Percentiles rank a stretch among this genome's conserved stretches.
Evolutionary conservation across 2,888 invertebrate genomes (phyloP).

Genomic region (Phrixothrix hirtus): DNA sequence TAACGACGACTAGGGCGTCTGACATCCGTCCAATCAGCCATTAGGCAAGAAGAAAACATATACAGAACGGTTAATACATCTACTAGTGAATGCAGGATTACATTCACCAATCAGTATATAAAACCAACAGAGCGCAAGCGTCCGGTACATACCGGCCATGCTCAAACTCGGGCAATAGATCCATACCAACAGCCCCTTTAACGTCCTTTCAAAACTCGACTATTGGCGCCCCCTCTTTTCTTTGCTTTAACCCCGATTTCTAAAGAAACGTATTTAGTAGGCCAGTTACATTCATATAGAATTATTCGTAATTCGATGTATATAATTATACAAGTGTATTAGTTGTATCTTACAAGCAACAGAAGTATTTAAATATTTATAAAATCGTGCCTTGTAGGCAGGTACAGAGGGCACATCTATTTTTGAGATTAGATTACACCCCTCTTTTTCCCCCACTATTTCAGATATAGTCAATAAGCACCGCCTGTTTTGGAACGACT

Average conservation of each 20-base stretch:
- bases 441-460: constrained; percentile 19
- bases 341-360: too few relatives aligned
- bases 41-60: constrained; percentile 35
- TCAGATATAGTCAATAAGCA: constrained; percentile 30
- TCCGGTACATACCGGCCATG: constrained; percentile 27
- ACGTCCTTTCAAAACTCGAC: constrained; percentile 16
- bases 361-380: too few relatives aligned
- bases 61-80: constrained; percentile 31
- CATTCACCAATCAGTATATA: constrained; percentile 32
- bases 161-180: constrained; percentile 31
- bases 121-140: constrained; percentile 26
- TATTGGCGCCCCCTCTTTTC: constrained; percentile 23
- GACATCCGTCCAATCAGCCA: constrained; percentile 40
- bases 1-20: constrained; percentile 38
- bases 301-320: too few relatives aligned
- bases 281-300: too few relatives aligned
- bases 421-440: constrained; percentile 23
- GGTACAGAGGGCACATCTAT: constrained; percentile 10
- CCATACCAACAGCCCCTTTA: constrained; percentile 25
- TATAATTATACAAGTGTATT: too few relatives aligned
- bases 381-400: constrained; percentile 11
- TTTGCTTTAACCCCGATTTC: constrained; percentile 1
- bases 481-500: constrained; percentile 28
- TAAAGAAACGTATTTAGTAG: too few relatives aligned
- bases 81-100: constrained; percentile 25